Evolutionary conservation across 1,140 invertebrate genomes (phyloP).

Genomic region (Danaus plexippus): DNA sequence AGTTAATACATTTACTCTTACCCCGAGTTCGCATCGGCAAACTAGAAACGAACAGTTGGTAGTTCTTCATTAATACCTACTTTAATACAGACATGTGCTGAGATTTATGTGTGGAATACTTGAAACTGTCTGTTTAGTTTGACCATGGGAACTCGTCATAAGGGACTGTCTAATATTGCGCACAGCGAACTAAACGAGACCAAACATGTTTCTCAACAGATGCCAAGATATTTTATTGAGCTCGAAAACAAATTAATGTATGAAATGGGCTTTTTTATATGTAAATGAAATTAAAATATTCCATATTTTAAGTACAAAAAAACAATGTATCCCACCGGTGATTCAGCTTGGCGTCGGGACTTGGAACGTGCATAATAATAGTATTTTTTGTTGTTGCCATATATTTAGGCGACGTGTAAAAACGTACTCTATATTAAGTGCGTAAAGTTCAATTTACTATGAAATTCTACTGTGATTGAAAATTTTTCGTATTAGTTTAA

Average conservation of each 20-base stretch:
- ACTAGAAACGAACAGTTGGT: too few species aligned
- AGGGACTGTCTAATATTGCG: too few species aligned
- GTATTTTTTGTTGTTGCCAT: slow-evolving; percentile 12
- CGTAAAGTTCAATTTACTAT: slow-evolving; percentile 4
- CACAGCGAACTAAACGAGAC: too few species aligned
- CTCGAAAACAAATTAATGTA: not conserved
- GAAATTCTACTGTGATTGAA: slow-evolving; percentile 13
- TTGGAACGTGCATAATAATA: slow-evolving; percentile 1
- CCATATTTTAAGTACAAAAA: not conserved
- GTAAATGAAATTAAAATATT: slow-evolving; percentile 1
- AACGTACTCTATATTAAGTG: slow-evolving; percentile 5
- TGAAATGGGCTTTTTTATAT: slow-evolving; percentile 3
- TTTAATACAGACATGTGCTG: too few species aligned
- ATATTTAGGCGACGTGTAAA: slow-evolving; percentile 13
- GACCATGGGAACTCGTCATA: too few species aligned
- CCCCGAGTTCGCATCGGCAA: too few species aligned
- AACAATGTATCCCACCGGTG: slow-evolving; percentile 4
- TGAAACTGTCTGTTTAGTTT: too few species aligned
- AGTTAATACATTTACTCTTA: too few species aligned
- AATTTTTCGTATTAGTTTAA: slow-evolving; percentile 5
- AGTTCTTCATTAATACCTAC: too few species aligned
- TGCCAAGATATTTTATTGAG: too few species aligned
- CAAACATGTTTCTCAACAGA: too few species aligned
- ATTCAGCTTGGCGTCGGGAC: not conserved
- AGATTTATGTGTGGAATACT: too few species aligned